Percentiles rank a stretch among this genome's conserved stretches.
Evolutionary conservation across 2,113 vertebrate genomes (phyloP).

Genomic region (Salvelinus fontinalis): DNA sequence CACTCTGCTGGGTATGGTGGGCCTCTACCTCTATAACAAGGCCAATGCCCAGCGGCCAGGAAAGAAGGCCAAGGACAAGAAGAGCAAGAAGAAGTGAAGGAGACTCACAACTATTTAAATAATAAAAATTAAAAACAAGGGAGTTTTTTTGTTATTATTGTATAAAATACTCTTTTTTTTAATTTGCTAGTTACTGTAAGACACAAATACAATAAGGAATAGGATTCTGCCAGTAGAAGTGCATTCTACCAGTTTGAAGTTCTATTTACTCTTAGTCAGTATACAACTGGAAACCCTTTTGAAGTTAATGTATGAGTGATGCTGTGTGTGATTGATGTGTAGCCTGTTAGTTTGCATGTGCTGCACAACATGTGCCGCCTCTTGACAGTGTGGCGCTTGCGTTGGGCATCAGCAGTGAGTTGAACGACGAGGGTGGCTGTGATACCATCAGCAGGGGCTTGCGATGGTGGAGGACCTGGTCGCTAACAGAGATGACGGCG

Average conservation of each 20-base stretch:
- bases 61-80: constrained; percentile 95
- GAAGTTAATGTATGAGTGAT: background rate
- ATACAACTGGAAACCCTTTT: too few species aligned
- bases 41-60: constrained; percentile 77
- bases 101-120: constrained; percentile 69
- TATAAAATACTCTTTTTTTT: background rate
- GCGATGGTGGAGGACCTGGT: constrained; percentile 61
- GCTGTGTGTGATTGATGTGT: background rate
- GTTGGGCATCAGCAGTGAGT: background rate
- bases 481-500: constrained; percentile 64
- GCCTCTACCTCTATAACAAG: constrained; percentile 91
- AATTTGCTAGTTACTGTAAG: background rate
- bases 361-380: constrained; percentile 57
- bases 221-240: background rate
- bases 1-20: constrained; percentile 86
- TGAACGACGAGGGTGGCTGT: constrained; percentile 17
- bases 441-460: constrained; percentile 61
- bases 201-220: background rate
- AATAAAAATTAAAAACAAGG: constrained; percentile 9
- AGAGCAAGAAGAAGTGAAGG: constrained; percentile 92
- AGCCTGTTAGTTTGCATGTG: background rate
- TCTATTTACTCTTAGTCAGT: background rate
- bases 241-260: background rate
- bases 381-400: constrained; percentile 35
- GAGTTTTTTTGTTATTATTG: constrained; percentile 4